Evolutionary conservation across 2,113 vertebrate genomes (phyloP).

Genomic region (Scatophagus argus): DNA sequence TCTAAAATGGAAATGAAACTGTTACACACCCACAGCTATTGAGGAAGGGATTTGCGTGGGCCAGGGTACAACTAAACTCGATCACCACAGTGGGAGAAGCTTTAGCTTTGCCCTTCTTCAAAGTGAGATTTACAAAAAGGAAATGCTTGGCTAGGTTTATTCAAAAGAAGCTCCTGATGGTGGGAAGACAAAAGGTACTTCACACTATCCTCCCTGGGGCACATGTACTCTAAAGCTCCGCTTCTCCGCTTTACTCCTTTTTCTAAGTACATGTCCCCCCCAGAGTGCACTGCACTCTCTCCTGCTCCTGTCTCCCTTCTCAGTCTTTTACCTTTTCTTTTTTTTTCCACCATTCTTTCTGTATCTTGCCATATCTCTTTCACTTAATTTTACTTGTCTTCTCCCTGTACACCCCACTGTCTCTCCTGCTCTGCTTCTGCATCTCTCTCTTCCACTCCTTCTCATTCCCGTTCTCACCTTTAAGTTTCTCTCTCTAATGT

Average conservation of each 20-base stretch:
- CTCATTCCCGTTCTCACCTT: constrained; percentile 37
- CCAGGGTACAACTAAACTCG: constrained; percentile 70
- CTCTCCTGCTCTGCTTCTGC: constrained; percentile 17
- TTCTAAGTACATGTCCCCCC: constrained; percentile 66
- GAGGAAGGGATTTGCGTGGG: constrained; percentile 77
- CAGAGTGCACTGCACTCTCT: constrained; percentile 51
- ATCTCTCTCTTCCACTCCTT: constrained; percentile 7
- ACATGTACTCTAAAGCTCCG: constrained; percentile 72
- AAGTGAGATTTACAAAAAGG: constrained; percentile 77
- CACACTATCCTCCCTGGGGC: constrained; percentile 73
- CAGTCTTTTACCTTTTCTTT: constrained; percentile 33
- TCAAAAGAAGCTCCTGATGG: constrained; percentile 75
- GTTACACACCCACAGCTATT: constrained; percentile 69
- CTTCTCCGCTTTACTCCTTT: constrained; percentile 69
- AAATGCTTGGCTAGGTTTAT: constrained; percentile 76
- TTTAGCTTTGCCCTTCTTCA: constrained; percentile 78
- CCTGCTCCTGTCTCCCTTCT: constrained; percentile 46
- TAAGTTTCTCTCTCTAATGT: constrained; percentile 28
- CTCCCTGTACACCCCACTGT: constrained; percentile 1
- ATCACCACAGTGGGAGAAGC: constrained; percentile 70
- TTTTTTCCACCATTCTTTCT: constrained; percentile 26
- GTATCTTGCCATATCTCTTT: constrained; percentile 26
- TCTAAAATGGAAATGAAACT: constrained; percentile 73
- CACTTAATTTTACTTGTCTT: constrained; percentile 50
- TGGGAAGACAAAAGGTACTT: constrained; percentile 79